These are phyloP conservation scores for Dipus sagitta DNA, from an alignment of 2,797 vertebrate species.

Conservation along the genomic window DNA sequence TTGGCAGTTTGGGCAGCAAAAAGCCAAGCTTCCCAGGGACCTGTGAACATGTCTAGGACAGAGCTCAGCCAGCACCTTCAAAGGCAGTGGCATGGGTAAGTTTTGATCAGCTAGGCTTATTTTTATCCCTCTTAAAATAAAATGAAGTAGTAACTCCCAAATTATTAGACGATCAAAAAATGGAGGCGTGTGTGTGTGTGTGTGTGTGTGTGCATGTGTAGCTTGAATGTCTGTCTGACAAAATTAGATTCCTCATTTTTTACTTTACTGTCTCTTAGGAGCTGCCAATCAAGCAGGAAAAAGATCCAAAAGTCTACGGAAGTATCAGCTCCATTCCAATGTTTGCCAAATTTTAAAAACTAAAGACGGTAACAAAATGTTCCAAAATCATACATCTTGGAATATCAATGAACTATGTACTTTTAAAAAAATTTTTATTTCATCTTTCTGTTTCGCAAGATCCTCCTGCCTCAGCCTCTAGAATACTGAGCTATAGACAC, in stretches of 20 bases:
- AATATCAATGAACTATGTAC: neutral
- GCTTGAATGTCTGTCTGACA: neutral
- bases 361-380: slow-evolving; percentile 45
- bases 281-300: neutral
- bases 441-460: neutral
- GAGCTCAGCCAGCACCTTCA: neutral
- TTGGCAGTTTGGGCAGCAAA: slow-evolving; percentile 66
- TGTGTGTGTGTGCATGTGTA: neutral
- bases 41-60: slow-evolving; percentile 44
- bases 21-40: slow-evolving; percentile 70
- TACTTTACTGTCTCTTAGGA: slow-evolving; percentile 6
- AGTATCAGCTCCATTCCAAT: neutral
- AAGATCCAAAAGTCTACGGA: slow-evolving; percentile 1
- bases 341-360: neutral
- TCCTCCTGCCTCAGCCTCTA: neutral
- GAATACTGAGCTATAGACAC: neutral
- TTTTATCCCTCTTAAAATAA: slow-evolving; percentile 25
- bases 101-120: slow-evolving; percentile 28
- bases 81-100: neutral
- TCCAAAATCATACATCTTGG: neutral
- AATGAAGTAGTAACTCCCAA: neutral
- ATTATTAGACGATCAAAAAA: neutral
- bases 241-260: slow-evolving; percentile 38
- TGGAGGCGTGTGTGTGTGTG: no score
- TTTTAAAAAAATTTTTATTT: neutral